Percentiles rank a stretch among this genome's conserved stretches.
phyloP scores from a whole-genome alignment of 2,113 vertebrate species.

The Centropus unirufus region DNA sequence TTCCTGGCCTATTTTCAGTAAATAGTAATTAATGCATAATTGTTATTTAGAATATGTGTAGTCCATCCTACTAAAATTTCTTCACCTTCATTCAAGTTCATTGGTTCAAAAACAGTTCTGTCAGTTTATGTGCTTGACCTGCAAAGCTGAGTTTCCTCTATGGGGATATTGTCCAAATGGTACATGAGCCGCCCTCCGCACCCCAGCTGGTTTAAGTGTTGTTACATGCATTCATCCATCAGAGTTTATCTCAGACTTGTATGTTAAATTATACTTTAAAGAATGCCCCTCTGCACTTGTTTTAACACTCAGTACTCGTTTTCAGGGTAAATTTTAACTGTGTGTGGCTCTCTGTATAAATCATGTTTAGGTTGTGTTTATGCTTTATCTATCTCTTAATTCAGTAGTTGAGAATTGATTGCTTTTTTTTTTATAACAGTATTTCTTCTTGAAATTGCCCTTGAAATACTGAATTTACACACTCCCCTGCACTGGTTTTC shows the following conservation, averaged over 20 bases:
- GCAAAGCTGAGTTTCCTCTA: not conserved
- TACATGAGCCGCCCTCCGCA: not conserved
- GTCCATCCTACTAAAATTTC: not conserved
- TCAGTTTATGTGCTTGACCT: not conserved
- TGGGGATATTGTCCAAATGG: not conserved
- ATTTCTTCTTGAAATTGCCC: not conserved
- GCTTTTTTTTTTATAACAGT: not conserved
- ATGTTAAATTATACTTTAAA: not conserved
- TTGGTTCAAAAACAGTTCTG: not conserved
- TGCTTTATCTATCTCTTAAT: not conserved
- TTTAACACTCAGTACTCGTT: not conserved
- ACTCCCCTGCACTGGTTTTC: not conserved
- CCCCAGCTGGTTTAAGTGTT: not conserved
- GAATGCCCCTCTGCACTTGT: not conserved
- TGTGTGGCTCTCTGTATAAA: not conserved
- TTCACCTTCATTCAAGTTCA: not conserved
- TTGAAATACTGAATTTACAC: not conserved
- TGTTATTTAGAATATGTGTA: not conserved
- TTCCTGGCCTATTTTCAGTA: not conserved
- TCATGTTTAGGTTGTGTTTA: not conserved
- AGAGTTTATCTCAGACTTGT: not conserved
- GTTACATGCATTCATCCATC: not conserved
- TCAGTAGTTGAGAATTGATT: not conserved
- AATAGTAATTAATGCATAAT: not conserved
- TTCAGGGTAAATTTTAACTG: not conserved